Percentiles rank a stretch among this genome's conserved stretches.
Evolutionary conservation across 1,140 invertebrate genomes (phyloP).

Genomic region (Halictus rubicundus): DNA sequence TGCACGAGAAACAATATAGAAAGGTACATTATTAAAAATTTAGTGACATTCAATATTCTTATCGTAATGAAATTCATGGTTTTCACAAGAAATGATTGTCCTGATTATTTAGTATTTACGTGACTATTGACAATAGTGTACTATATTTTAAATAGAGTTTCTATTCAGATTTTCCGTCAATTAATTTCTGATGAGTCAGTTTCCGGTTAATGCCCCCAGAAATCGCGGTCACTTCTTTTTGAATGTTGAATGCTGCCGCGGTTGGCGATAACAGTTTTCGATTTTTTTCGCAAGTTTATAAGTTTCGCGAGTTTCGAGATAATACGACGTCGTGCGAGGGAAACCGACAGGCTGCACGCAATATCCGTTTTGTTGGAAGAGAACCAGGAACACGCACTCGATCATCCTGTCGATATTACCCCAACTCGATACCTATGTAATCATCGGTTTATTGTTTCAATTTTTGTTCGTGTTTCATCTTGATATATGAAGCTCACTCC

Average conservation of each 20-base stretch:
- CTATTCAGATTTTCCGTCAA: no score
- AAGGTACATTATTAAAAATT: no score
- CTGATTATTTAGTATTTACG: no score
- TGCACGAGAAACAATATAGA: no score
- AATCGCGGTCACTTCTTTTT: no score
- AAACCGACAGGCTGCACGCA: slow-evolving; percentile 4
- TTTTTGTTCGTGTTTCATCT: neutral
- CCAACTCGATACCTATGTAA: neutral
- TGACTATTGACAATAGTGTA: no score
- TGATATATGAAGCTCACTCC: neutral
- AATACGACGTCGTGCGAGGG: neutral
- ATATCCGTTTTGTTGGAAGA: neutral
- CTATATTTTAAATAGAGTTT: no score
- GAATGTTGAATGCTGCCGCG: slow-evolving; percentile 53
- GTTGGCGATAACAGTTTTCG: neutral
- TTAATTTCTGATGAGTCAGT: no score
- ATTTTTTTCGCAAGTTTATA: neutral
- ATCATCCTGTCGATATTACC: slow-evolving; percentile 14
- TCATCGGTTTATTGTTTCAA: slow-evolving; percentile 5
- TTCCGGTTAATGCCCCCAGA: no score
- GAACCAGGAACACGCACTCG: neutral
- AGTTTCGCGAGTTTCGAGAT: neutral
- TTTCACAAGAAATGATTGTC: no score
- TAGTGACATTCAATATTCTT: no score
- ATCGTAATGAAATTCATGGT: no score